phyloP scores from a whole-genome alignment of 92 coral and sea anemone species.

The Porites lobata region DNA sequence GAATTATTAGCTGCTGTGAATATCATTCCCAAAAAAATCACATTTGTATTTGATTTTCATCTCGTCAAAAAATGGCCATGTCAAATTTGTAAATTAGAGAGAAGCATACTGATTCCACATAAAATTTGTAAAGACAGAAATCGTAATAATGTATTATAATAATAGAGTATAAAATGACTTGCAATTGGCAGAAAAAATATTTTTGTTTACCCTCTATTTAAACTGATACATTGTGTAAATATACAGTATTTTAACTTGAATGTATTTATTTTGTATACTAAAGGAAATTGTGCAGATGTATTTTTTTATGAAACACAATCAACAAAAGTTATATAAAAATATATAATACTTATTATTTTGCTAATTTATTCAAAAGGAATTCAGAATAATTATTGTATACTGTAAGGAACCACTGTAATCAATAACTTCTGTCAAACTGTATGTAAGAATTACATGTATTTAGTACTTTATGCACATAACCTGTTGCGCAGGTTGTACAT shows the following conservation, averaged over 20 bases:
- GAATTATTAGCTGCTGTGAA: constrained; percentile 7
- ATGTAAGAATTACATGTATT: background rate
- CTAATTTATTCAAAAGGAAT: background rate
- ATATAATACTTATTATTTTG: background rate
- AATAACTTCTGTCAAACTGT: background rate
- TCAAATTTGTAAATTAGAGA: constrained; percentile 1
- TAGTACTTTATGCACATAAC: no score
- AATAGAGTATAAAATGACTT: background rate
- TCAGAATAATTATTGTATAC: background rate
- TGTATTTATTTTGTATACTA: constrained; percentile 37
- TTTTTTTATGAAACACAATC: background rate
- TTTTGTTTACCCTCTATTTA: constrained; percentile 14
- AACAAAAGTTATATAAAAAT: background rate
- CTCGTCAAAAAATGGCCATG: background rate
- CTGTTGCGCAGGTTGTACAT: background rate
- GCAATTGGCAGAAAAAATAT: constrained; percentile 17
- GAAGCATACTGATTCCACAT: background rate
- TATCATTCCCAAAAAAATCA: background rate
- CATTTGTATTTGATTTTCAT: constrained; percentile 13
- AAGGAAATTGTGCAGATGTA: constrained; percentile 13
- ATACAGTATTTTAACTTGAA: constrained; percentile 5
- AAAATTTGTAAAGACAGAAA: constrained; percentile 2
- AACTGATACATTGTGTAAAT: constrained; percentile 33
- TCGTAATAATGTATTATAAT: background rate
- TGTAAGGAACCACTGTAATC: background rate